These are phyloP conservation scores for Paradoxurus hermaphroditus DNA, from an alignment of 2,113 vertebrate species.

Conservation along the genomic window DNA sequence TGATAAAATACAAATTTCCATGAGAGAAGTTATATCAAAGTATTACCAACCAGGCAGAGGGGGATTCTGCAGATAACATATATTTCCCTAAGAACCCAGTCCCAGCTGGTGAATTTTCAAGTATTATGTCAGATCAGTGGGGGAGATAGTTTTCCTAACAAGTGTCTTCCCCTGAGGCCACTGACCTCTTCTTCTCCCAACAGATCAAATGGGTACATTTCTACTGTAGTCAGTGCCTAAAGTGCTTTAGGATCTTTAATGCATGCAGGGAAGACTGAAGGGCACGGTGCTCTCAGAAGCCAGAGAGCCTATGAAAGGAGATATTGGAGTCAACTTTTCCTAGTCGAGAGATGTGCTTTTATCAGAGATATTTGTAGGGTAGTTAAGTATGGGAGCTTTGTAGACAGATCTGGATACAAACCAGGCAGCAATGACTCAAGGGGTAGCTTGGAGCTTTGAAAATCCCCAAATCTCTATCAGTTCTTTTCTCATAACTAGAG, in stretches of 20 bases:
- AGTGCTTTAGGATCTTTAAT: conserved; percentile 40
- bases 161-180: conserved; percentile 45
- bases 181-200: conserved; percentile 46
- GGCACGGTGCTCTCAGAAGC: conserved; percentile 33
- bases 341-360: conserved; percentile 21
- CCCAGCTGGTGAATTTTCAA: conserved; percentile 63
- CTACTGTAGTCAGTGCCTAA: conserved; percentile 47
- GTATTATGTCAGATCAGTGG: conserved; percentile 42
- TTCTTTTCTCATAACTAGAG: neutral
- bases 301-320: conserved; percentile 46
- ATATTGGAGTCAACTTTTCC: conserved; percentile 5
- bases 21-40: neutral
- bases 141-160: conserved; percentile 56
- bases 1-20: neutral
- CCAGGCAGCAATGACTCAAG: neutral
- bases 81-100: conserved; percentile 44
- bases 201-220: conserved; percentile 58
- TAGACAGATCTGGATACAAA: conserved; percentile 34
- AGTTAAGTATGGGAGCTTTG: conserved; percentile 33
- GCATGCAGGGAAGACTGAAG: conserved; percentile 39
- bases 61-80: neutral
- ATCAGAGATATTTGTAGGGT: conserved; percentile 24
- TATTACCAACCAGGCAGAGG: neutral
- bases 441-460: neutral
- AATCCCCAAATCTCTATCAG: neutral